Conservation (phyloP, 2,113 vertebrate genomes). For the Benitochromis conjunctus region DNA sequence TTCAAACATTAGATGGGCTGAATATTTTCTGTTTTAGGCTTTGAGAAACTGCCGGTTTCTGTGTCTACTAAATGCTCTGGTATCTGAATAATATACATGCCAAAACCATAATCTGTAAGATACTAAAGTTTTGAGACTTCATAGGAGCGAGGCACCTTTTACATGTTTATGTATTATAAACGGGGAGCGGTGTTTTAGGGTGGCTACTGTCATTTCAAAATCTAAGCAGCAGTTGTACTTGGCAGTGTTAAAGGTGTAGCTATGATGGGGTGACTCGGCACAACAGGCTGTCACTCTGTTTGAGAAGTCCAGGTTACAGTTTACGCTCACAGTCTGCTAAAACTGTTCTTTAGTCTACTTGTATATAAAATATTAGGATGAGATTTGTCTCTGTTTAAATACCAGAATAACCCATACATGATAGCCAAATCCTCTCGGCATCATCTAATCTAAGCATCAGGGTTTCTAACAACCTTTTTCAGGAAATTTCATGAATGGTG, state of each 20-base stretch:
- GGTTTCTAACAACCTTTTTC: not conserved
- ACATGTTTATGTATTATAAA: not conserved
- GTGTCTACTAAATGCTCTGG: not conserved
- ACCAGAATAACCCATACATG: accelerated
- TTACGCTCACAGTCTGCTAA: not conserved
- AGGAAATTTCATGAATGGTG: not conserved
- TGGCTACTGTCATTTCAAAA: not conserved
- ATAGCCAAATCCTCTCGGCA: not conserved
- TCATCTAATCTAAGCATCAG: not conserved
- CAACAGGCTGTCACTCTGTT: not conserved
- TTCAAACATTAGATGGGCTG: accelerated
- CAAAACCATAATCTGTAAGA: not conserved
- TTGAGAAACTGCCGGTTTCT: no score
- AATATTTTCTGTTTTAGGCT: not conserved
- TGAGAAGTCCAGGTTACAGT: not conserved
- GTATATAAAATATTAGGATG: not conserved
- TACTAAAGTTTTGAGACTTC: not conserved
- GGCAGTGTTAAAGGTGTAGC: not conserved
- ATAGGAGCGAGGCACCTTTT: not conserved
- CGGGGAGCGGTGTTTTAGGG: accelerated
- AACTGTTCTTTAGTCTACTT: not conserved
- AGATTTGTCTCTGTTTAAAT: not conserved
- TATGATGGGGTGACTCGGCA: not conserved
- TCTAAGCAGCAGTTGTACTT: accelerated
- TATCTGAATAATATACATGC: not conserved